phyloP scores from a whole-genome alignment of 2,113 vertebrate genomes.

The Ahaetulla prasina region DNA sequence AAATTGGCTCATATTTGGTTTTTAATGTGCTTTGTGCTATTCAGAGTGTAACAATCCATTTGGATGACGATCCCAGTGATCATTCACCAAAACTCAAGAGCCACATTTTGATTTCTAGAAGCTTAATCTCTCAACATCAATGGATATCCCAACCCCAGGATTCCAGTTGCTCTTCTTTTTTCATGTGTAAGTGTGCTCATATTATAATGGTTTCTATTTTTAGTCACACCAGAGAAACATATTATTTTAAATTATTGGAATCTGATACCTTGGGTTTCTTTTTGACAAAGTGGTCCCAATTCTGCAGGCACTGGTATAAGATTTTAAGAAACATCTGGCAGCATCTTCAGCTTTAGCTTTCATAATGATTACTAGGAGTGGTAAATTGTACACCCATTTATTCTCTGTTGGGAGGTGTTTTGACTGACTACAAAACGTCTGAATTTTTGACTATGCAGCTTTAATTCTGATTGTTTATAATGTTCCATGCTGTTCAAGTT shows the following conservation, averaged over 20 bases:
- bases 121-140: constrained; percentile 22
- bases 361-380: background rate
- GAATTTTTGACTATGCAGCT: constrained; percentile 16
- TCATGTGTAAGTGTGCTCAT: constrained; percentile 14
- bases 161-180: constrained; percentile 24
- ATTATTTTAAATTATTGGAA: constrained; percentile 17
- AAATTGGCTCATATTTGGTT: background rate
- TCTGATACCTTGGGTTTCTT: background rate
- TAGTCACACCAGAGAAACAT: background rate
- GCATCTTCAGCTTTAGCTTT: constrained; percentile 11
- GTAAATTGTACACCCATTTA: background rate
- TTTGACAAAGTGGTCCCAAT: background rate
- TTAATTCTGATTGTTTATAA: constrained; percentile 22
- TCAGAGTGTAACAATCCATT: constrained; percentile 9
- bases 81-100: background rate
- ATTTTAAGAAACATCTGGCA: background rate
- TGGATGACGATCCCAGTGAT: constrained; percentile 5
- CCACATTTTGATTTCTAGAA: constrained; percentile 11
- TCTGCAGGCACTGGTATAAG: background rate
- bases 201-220: background rate
- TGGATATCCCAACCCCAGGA: constrained; percentile 18
- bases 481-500: constrained; percentile 24
- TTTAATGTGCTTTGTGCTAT: background rate
- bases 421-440: background rate
- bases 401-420: background rate